A percentile compares a stretch with the other conserved stretches of the same genome.
phyloP scores from a whole-genome alignment of 2,113 vertebrate species.

The Phaethornis superciliosus region DNA sequence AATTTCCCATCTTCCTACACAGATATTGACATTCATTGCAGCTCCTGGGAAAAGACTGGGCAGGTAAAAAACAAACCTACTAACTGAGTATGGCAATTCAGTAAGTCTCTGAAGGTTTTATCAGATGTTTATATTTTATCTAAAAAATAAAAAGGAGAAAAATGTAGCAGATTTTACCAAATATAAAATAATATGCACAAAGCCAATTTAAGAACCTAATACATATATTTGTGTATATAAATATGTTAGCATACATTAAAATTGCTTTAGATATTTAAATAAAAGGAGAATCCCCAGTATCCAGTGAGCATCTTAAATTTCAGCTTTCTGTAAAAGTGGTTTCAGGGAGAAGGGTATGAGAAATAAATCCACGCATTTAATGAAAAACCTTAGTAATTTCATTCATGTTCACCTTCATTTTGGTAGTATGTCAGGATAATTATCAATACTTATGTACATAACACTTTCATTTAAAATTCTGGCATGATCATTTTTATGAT shows the following conservation, averaged over 20 bases:
- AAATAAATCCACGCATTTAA: not conserved
- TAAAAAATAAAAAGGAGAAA: not conserved
- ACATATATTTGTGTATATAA: not conserved
- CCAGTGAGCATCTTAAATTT: not conserved
- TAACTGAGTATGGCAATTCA: not conserved
- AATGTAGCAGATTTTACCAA: not conserved
- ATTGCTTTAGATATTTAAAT: not conserved
- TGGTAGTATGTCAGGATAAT: not conserved
- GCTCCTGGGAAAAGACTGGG: not conserved
- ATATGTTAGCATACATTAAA: not conserved
- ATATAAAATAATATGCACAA: not conserved
- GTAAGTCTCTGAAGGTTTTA: not conserved
- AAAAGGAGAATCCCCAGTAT: not conserved
- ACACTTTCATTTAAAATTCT: slow-evolving; percentile 1
- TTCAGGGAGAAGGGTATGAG: not conserved
- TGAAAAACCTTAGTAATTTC: not conserved
- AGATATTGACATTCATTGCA: not conserved
- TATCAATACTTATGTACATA: not conserved
- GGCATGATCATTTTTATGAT: not conserved
- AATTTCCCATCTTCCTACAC: not conserved
- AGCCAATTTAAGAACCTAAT: not conserved
- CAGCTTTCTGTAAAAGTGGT: not conserved
- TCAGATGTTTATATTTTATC: not conserved
- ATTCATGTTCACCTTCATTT: not conserved
- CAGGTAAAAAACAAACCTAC: not conserved